Conservation (phyloP, 2,888 invertebrate species). For the Rotaria socialis region DNA sequence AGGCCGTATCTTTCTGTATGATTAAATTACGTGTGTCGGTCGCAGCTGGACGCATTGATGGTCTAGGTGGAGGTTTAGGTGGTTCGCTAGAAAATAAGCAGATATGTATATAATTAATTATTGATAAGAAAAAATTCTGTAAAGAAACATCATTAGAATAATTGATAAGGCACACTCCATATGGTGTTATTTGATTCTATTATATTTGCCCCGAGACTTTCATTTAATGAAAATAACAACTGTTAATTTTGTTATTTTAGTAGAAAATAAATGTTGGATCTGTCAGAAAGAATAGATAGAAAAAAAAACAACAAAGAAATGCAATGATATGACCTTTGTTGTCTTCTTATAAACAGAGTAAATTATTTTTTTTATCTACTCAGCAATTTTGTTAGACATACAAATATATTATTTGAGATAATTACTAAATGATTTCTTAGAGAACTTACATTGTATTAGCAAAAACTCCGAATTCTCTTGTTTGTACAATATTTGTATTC, state of each 20-base stretch:
- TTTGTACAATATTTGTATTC: not conserved
- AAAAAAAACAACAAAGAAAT: not conserved
- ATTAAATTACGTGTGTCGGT: conserved; percentile 15
- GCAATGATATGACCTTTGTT: not conserved
- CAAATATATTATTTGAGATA: no score
- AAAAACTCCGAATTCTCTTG: conserved; percentile 25
- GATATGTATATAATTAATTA: not conserved
- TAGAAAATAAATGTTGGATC: not conserved
- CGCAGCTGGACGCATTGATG: not conserved
- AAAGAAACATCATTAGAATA: not conserved
- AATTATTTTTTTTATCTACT: no score
- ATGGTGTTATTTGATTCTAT: not conserved
- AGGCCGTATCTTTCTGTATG: not conserved
- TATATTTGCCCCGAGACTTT: not conserved
- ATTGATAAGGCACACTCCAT: not conserved
- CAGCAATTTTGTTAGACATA: no score
- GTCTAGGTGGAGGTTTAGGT: conserved; percentile 17
- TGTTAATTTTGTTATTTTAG: not conserved
- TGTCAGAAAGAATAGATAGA: not conserved
- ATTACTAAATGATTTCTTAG: not conserved
- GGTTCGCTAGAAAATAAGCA: not conserved
- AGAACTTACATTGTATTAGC: conserved; percentile 18
- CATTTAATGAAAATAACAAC: not conserved
- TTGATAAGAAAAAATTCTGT: no score
- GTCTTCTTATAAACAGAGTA: not conserved